Conservation (phyloP, 2,797 vertebrate species). For the Neopelma chrysocephalum region DNA sequence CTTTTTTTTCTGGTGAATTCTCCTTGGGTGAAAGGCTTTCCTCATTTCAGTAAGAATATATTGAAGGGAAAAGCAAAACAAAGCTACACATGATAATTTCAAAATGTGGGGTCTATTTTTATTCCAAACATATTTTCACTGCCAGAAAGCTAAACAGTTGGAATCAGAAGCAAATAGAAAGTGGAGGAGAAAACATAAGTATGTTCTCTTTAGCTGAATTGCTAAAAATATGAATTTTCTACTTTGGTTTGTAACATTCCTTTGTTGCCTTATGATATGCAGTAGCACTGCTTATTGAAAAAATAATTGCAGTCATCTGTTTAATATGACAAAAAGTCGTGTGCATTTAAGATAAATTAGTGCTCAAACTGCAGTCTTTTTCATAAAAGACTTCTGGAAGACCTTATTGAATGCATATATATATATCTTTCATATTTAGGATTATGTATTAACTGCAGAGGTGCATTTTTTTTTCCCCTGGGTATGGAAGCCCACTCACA, state of each 20-base stretch:
- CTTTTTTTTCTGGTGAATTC: not conserved
- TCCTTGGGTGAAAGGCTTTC: not conserved
- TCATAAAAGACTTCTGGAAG: not conserved
- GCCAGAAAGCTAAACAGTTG: not conserved
- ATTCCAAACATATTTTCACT: not conserved
- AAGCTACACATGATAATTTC: not conserved
- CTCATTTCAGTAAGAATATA: not conserved
- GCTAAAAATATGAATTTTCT: not conserved
- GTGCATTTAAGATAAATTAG: not conserved
- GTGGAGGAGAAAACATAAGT: not conserved
- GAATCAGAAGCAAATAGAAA: not conserved
- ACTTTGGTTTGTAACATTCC: not conserved
- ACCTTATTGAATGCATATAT: not conserved
- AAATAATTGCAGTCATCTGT: not conserved
- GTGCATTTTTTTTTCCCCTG: not conserved
- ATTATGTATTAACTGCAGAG: not conserved
- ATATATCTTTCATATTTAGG: not conserved
- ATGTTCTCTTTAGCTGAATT: not conserved
- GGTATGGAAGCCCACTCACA: not conserved
- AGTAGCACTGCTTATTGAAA: not conserved
- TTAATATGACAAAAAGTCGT: not conserved
- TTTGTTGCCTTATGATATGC: not conserved
- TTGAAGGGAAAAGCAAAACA: not conserved
- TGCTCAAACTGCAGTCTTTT: not conserved
- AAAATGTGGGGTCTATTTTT: slow-evolving; percentile 21